phyloP scores from a whole-genome alignment of 2,113 vertebrate genomes.

The Chroicocephalus ridibundus region DNA sequence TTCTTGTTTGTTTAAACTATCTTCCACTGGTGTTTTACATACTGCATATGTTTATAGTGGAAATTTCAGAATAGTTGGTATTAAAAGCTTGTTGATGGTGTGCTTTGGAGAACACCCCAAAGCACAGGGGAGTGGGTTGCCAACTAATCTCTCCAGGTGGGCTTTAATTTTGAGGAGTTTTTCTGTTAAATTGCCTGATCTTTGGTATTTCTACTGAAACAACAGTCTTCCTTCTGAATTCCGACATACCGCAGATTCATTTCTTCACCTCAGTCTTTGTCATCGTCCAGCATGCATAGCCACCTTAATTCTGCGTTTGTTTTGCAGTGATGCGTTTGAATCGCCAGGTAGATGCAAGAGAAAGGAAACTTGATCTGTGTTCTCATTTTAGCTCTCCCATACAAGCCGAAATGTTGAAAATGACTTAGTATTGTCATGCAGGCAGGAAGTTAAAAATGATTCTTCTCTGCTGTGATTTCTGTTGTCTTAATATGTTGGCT shows the following conservation, averaged over 20 bases:
- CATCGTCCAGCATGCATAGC: constrained; percentile 49
- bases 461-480: constrained; percentile 63
- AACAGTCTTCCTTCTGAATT: constrained; percentile 75
- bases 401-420: constrained; percentile 32
- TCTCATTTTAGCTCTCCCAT: constrained; percentile 54
- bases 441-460: constrained; percentile 45
- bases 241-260: constrained; percentile 27
- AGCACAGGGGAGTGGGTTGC: constrained; percentile 12
- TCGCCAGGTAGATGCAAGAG: constrained; percentile 30
- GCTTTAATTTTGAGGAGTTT: constrained; percentile 56
- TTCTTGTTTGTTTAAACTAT: constrained; percentile 83
- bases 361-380: constrained; percentile 23
- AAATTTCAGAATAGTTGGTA: constrained; percentile 63
- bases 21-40: constrained; percentile 84
- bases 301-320: constrained; percentile 43
- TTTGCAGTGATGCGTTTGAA: constrained; percentile 15
- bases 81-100: constrained; percentile 1
- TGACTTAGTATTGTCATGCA: constrained; percentile 18
- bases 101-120: constrained; percentile 45
- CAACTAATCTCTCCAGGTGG: constrained; percentile 4
- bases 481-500: constrained; percentile 73
- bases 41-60: constrained; percentile 58
- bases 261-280: constrained; percentile 57
- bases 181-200: constrained; percentile 55
- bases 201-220: constrained; percentile 59